phyloP scores from a whole-genome alignment of 1,140 invertebrate genomes.

The Zaprionus kolodkinae region DNA sequence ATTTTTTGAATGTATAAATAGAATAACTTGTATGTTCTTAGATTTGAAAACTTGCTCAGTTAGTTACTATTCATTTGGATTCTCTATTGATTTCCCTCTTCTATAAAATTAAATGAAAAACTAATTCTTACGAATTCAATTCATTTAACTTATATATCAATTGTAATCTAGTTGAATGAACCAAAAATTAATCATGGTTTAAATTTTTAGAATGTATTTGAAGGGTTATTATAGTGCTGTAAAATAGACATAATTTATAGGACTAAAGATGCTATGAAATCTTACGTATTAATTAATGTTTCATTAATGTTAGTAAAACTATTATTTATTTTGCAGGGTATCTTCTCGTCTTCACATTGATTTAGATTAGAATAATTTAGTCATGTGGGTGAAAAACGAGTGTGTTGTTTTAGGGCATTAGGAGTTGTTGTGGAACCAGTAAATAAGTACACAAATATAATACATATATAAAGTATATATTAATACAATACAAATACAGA shows the following conservation, averaged over 20 bases:
- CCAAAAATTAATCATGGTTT: neutral
- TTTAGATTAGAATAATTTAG: neutral
- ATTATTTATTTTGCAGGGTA: neutral
- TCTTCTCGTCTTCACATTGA: neutral
- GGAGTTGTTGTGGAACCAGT: slow-evolving; percentile 42
- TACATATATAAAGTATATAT: slow-evolving; percentile 44
- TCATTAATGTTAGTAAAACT: slow-evolving; percentile 9
- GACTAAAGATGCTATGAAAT: neutral
- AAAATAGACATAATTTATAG: neutral
- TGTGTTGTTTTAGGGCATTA: neutral
- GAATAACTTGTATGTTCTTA: neutral
- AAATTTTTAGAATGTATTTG: neutral
- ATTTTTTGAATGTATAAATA: too few species aligned
- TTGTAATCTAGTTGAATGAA: neutral
- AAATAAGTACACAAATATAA: slow-evolving; percentile 65
- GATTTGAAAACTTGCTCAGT: neutral
- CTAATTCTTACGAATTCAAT: too few species aligned
- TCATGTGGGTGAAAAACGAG: neutral
- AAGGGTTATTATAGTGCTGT: neutral
- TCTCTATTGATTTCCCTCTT: neutral
- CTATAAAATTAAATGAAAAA: neutral
- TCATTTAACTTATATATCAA: neutral
- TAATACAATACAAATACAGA: slow-evolving; percentile 64
- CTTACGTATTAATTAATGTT: too few species aligned
- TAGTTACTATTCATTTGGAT: neutral